Conservation (phyloP, 2,113 vertebrate species). For the Lepus europaeus region DNA sequence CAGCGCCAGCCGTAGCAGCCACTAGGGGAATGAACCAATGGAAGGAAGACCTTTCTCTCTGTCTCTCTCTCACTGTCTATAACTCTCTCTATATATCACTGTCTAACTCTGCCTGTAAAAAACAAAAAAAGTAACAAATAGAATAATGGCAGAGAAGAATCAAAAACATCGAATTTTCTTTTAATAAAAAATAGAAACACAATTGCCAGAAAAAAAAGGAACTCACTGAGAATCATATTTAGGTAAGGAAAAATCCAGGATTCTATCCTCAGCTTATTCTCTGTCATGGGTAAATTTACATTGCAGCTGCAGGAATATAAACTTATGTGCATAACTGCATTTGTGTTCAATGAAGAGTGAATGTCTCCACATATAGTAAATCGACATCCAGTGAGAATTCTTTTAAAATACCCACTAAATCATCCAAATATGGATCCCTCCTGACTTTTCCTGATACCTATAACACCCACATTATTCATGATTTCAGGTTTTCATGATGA, state of each 20-base stretch:
- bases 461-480: background rate
- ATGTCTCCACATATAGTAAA: background rate
- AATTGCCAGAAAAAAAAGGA: background rate
- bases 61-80: no score
- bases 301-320: background rate
- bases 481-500: background rate
- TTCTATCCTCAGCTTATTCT: background rate
- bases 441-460: background rate
- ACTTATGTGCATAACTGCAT: background rate
- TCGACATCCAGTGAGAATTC: background rate
- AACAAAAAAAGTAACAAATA: background rate
- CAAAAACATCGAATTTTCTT: background rate
- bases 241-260: background rate
- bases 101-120: no score
- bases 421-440: background rate
- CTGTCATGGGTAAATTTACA: background rate
- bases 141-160: background rate
- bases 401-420: background rate
- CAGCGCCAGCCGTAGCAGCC: no score
- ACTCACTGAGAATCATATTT: conserved; percentile 17
- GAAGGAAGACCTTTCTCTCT: no score
- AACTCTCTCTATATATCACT: no score
- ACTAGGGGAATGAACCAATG: no score
- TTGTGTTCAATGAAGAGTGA: background rate
- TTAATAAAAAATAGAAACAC: background rate